These are phyloP conservation scores for Harpagifer antarcticus DNA, from an alignment of 2,797 vertebrate species.

Conservation along the genomic window DNA sequence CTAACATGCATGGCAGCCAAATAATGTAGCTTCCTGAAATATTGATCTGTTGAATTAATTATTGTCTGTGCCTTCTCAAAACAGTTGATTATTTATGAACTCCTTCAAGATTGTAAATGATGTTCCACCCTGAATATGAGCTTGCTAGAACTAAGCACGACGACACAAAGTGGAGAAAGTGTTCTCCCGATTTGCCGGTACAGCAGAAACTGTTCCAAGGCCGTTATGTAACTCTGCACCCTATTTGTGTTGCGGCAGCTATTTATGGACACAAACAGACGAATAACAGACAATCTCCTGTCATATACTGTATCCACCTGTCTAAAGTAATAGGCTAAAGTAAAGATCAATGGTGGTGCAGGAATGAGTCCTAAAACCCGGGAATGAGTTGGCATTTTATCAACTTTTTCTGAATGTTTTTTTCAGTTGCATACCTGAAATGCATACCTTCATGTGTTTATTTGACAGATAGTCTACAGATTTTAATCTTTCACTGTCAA, in stretches of 20 bases:
- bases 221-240: slow-evolving; percentile 25
- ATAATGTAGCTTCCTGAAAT: slow-evolving; percentile 7
- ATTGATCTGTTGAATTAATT: slow-evolving; percentile 35
- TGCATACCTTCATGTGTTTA: too few relatives aligned
- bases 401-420: too few relatives aligned
- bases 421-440: too few relatives aligned
- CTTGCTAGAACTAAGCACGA: not conserved
- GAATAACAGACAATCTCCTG: slow-evolving; percentile 10
- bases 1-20: not conserved
- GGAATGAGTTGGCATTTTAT: too few relatives aligned
- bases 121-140: slow-evolving; percentile 23
- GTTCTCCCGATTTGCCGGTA: slow-evolving; percentile 17
- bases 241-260: slow-evolving; percentile 11
- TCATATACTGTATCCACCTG: not conserved
- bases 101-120: slow-evolving; percentile 11
- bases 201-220: slow-evolving; percentile 38
- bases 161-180: slow-evolving; percentile 9
- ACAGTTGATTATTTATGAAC: slow-evolving; percentile 38
- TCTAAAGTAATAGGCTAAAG: too few relatives aligned
- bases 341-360: too few relatives aligned
- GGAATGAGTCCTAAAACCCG: too few relatives aligned
- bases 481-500: too few relatives aligned
- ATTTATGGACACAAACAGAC: slow-evolving; percentile 32
- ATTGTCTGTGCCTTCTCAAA: not conserved
- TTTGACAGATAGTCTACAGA: too few relatives aligned